Evolutionary conservation across 2,888 invertebrate species (phyloP).

Genomic region (Rhingia campestris): DNA sequence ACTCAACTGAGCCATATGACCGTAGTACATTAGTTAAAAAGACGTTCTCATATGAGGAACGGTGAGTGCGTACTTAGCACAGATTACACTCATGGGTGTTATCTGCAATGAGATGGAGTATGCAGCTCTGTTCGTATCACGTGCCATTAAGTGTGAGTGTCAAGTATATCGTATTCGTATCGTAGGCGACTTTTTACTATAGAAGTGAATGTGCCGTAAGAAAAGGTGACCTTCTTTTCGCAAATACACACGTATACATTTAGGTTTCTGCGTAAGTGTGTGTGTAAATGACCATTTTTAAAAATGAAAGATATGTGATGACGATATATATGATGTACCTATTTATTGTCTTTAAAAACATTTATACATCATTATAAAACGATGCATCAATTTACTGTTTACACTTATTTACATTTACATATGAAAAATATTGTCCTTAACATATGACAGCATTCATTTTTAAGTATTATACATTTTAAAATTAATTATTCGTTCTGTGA

Average conservation of each 20-base stretch:
- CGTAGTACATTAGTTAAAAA: constrained; percentile 2
- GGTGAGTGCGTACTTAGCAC: constrained; percentile 4
- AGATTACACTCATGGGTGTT: background rate
- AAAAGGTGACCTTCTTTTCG: background rate
- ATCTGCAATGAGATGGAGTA: background rate
- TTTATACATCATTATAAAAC: no score
- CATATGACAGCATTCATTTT: no score
- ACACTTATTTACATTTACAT: no score
- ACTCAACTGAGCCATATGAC: background rate
- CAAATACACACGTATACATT: background rate
- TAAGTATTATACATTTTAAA: no score
- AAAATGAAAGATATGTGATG: no score
- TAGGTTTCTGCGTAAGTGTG: background rate
- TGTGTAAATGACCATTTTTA: no score
- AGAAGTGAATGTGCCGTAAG: background rate
- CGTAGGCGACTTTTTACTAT: background rate
- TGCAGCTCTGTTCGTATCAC: background rate
- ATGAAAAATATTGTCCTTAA: no score
- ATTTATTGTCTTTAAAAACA: no score
- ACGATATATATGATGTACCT: no score
- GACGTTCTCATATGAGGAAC: background rate
- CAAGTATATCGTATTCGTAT: background rate
- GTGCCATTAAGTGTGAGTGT: background rate
- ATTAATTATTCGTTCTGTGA: no score
- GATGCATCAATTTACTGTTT: no score